phyloP scores from a whole-genome alignment of 2,888 invertebrate species.

The Lasioglossum morio region DNA sequence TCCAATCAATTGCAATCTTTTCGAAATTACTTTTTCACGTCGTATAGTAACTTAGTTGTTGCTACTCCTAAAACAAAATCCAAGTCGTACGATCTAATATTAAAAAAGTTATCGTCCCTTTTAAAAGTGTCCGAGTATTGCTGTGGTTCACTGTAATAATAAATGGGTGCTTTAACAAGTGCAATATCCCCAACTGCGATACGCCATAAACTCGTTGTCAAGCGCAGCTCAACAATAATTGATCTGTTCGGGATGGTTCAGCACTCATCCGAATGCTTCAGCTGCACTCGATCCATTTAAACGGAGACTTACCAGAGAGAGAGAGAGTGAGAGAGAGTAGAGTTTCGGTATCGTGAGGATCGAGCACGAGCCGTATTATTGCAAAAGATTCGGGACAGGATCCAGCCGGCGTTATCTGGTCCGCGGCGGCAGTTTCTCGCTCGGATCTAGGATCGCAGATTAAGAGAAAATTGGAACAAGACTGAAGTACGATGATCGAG shows the following conservation, averaged over 20 bases:
- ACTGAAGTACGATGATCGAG: slow-evolving; percentile 58
- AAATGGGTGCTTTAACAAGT: no score
- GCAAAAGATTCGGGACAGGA: slow-evolving; percentile 26
- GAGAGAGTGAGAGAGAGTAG: background rate
- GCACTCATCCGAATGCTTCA: background rate
- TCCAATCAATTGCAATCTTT: no score
- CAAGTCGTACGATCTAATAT: no score
- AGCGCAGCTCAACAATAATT: background rate
- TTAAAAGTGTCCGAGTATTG: no score
- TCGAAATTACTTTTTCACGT: no score
- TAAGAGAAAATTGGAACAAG: slow-evolving; percentile 67
- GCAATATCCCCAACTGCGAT: background rate
- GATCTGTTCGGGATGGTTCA: background rate
- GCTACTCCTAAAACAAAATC: no score
- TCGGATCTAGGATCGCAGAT: slow-evolving; percentile 57
- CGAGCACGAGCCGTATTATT: slow-evolving; percentile 13
- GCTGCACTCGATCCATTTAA: slow-evolving; percentile 1
- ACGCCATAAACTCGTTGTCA: background rate
- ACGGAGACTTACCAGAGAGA: background rate
- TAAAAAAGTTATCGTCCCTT: no score
- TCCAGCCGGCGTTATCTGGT: slow-evolving; percentile 24
- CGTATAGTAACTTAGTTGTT: no score
- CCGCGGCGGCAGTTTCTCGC: slow-evolving; percentile 24
- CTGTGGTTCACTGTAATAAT: no score
- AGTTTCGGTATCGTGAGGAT: slow-evolving; percentile 23